These are phyloP conservation scores for Chaenogobius annularis DNA, from an alignment of 2,113 vertebrate genomes.

Conservation along the genomic window DNA sequence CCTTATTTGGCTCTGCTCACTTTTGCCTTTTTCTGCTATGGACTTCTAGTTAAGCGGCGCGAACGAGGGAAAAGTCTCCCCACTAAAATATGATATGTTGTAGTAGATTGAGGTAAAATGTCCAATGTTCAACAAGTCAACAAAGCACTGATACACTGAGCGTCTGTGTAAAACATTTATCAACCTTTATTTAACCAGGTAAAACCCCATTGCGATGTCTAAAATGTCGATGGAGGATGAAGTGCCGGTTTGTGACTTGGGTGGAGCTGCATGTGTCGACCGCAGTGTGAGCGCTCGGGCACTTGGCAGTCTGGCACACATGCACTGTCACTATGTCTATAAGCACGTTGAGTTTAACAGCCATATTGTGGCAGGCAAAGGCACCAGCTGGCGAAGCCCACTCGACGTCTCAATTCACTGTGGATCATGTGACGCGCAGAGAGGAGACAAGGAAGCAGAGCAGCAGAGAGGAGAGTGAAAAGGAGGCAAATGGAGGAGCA, in stretches of 20 bases:
- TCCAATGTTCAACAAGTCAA: too few relatives aligned
- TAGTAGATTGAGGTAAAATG: too few relatives aligned
- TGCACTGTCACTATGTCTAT: constrained; percentile 6
- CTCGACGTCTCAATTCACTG: constrained; percentile 64
- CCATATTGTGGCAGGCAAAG: constrained; percentile 63
- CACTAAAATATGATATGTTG: too few relatives aligned
- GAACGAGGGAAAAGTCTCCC: too few relatives aligned
- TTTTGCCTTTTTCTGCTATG: too few relatives aligned
- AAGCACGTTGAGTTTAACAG: constrained; percentile 39
- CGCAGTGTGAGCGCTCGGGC: constrained; percentile 40
- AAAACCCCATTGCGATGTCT: too few relatives aligned
- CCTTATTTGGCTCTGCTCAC: too few relatives aligned
- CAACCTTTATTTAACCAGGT: too few relatives aligned
- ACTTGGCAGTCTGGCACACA: constrained; percentile 47
- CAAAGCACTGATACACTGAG: too few relatives aligned
- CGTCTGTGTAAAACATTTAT: too few relatives aligned
- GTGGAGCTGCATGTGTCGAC: constrained; percentile 12
- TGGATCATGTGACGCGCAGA: constrained; percentile 44
- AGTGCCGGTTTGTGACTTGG: constrained; percentile 13
- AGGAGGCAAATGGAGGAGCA: constrained; percentile 28
- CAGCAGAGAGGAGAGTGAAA: constrained; percentile 8
- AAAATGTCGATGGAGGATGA: not conserved
- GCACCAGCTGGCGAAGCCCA: constrained; percentile 71
- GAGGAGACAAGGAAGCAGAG: constrained; percentile 29
- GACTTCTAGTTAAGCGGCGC: too few relatives aligned